Evolutionary conservation across 2,888 invertebrate genomes (phyloP).

Genomic region (Dynastes hyllus): DNA sequence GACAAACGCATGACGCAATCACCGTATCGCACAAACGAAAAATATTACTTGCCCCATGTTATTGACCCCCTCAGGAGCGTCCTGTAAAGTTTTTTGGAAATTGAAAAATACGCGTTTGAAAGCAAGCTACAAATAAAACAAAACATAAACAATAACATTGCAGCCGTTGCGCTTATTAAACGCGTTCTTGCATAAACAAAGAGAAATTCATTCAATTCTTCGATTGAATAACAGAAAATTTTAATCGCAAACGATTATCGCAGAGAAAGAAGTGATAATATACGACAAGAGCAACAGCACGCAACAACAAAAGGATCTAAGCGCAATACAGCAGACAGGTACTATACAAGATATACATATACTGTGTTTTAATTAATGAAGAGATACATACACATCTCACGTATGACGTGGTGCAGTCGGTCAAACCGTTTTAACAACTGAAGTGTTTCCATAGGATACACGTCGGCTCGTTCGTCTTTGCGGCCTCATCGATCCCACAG

Average conservation of each 20-base stretch:
- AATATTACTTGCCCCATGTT: slow-evolving; percentile 11
- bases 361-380: slow-evolving; percentile 30
- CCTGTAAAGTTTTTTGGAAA: background rate
- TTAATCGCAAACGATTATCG: background rate
- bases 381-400: slow-evolving; percentile 66
- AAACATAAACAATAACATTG: too few species aligned
- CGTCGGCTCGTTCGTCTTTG: slow-evolving; percentile 34
- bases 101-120: too few species aligned
- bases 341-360: slow-evolving; percentile 5
- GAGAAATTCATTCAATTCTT: background rate
- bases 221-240: background rate
- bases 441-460: slow-evolving; percentile 53
- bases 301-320: slow-evolving; percentile 8
- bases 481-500: slow-evolving; percentile 65
- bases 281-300: background rate
- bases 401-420: slow-evolving; percentile 60
- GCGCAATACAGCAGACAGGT: slow-evolving; percentile 26
- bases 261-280: background rate
- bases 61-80: slow-evolving; percentile 13
- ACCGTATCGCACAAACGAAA: background rate
- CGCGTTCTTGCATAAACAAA: slow-evolving; percentile 12
- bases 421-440: slow-evolving; percentile 59
- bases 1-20: slow-evolving; percentile 14
- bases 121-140: too few species aligned
- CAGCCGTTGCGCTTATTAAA: background rate